These are phyloP conservation scores for Aplocera efformata DNA, from an alignment of 2,888 invertebrate genomes.

Conservation along the genomic window DNA sequence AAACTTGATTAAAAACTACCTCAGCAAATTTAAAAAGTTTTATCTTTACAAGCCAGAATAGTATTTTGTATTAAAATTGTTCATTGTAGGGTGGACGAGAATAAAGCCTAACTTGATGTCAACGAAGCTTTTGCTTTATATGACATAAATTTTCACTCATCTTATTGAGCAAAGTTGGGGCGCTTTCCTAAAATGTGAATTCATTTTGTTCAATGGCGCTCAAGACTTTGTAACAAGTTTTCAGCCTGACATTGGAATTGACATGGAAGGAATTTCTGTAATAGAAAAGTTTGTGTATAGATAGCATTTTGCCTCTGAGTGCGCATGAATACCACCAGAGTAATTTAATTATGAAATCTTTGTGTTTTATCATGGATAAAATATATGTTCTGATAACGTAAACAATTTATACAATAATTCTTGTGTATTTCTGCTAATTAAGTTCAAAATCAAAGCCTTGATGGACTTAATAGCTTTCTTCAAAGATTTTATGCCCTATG, in stretches of 20 bases:
- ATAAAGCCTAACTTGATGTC: slow-evolving; percentile 8
- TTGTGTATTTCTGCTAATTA: too few species aligned
- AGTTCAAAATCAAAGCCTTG: too few species aligned
- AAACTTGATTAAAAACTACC: too few species aligned
- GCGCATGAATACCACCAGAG: not conserved
- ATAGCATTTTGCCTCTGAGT: not conserved
- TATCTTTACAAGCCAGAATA: too few species aligned
- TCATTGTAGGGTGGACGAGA: not conserved
- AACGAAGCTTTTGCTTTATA: slow-evolving; percentile 13
- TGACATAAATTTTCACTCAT: slow-evolving; percentile 25
- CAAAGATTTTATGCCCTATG: too few species aligned
- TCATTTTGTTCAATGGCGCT: slow-evolving; percentile 24
- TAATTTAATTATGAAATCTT: not conserved
- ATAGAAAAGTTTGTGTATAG: slow-evolving; percentile 9
- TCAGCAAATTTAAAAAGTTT: too few species aligned
- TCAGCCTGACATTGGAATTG: slow-evolving; percentile 11
- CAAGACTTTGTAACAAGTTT: slow-evolving; percentile 19
- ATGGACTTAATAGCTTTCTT: too few species aligned
- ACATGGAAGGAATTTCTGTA: slow-evolving; percentile 5
- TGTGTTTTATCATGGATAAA: not conserved
- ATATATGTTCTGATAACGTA: too few species aligned
- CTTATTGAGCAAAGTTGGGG: slow-evolving; percentile 24
- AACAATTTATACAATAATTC: too few species aligned
- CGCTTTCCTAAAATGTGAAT: slow-evolving; percentile 28
- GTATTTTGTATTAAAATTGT: too few species aligned